Percentiles rank a stretch among this genome's conserved stretches.
Conservation (phyloP, 2,888 invertebrate genomes). For the Drosophila phalerata region DNA sequence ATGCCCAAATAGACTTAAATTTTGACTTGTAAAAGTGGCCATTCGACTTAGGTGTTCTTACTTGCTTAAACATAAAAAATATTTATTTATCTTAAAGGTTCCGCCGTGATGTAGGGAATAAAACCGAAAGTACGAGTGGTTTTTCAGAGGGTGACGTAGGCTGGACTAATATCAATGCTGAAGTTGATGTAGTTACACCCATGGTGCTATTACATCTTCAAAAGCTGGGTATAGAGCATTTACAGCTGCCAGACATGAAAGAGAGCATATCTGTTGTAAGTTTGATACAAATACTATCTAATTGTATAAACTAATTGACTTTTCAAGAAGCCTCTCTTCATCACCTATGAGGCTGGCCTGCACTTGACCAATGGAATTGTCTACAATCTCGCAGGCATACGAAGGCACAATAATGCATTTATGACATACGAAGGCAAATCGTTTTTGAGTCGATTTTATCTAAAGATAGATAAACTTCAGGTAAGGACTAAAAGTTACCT, state of each 20-base stretch:
- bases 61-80: neutral
- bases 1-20: too few relatives aligned
- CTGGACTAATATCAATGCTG: constrained; percentile 84
- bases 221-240: constrained; percentile 78
- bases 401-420: constrained; percentile 80
- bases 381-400: constrained; percentile 83
- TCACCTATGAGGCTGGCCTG: constrained; percentile 82
- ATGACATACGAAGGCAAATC: constrained; percentile 85
- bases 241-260: constrained; percentile 82
- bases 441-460: constrained; percentile 81
- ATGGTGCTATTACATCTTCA: constrained; percentile 81
- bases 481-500: constrained; percentile 48
- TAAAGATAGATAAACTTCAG: constrained; percentile 82
- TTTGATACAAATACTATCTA: neutral
- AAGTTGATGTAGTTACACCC: constrained; percentile 84
- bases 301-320: neutral
- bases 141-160: constrained; percentile 70
- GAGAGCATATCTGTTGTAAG: constrained; percentile 84
- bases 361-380: constrained; percentile 83
- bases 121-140: constrained; percentile 27
- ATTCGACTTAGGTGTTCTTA: neutral
- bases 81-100: constrained; percentile 27
- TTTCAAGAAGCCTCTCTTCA: constrained; percentile 81
- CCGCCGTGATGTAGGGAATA: constrained; percentile 16
- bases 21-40: too few relatives aligned